These are phyloP conservation scores for Semaprochilodus insignis DNA, from an alignment of 2,797 vertebrate genomes.

Conservation along the genomic window DNA sequence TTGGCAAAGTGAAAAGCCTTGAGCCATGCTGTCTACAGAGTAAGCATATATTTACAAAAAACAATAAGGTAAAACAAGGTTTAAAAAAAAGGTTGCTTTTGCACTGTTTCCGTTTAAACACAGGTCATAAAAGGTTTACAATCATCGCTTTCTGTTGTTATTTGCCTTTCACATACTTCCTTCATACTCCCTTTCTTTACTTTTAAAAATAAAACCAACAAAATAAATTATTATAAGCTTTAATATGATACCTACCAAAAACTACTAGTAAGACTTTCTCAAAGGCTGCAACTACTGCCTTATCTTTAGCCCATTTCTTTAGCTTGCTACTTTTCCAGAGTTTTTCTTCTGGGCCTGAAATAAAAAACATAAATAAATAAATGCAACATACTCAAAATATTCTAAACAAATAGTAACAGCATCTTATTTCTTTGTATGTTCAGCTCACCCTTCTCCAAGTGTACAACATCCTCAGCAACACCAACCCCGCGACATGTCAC, in stretches of 20 bases:
- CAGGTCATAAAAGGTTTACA: too few relatives aligned
- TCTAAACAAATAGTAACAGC: background rate
- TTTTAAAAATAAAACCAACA: background rate
- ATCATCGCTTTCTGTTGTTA: too few relatives aligned
- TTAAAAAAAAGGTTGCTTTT: too few relatives aligned
- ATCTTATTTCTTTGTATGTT: too few relatives aligned
- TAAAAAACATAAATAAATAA: background rate
- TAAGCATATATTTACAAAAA: too few relatives aligned
- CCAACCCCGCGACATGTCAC: slow-evolving; percentile 75
- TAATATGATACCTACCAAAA: slow-evolving; percentile 69
- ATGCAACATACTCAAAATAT: background rate
- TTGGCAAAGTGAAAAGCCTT: too few relatives aligned
- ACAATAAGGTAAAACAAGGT: too few relatives aligned
- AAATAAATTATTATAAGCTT: background rate
- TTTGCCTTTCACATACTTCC: too few relatives aligned
- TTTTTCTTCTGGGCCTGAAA: slow-evolving; percentile 67
- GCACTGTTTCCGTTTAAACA: too few relatives aligned
- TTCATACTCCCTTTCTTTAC: background rate
- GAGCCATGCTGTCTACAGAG: too few relatives aligned
- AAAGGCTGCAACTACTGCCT: slow-evolving; percentile 75
- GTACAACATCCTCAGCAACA: slow-evolving; percentile 71
- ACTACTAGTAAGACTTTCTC: slow-evolving; percentile 76
- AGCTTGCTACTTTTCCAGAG: slow-evolving; percentile 63
- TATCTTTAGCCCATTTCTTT: slow-evolving; percentile 75
- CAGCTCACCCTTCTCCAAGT: slow-evolving; percentile 62